Base-by-base conservation (phyloP, 2,888 invertebrate genomes). In the Tigriopus californicus region DNA sequence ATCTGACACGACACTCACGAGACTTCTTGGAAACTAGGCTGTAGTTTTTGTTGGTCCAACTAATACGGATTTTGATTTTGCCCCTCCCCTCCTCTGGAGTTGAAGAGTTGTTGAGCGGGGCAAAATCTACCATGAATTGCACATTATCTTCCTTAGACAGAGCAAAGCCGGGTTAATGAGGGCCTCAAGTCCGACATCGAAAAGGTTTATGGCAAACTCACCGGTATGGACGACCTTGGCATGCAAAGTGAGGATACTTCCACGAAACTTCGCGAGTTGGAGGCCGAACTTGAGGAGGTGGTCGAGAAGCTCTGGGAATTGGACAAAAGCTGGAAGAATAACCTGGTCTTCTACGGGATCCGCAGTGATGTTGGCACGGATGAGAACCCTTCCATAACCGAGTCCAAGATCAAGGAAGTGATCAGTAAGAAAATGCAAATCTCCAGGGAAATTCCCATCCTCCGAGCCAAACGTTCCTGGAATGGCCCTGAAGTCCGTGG, bases 401-500 rank as follows among this genome's bases (percentile, higher is more conserved):
- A 54, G 41, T 33, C 54, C 6, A 54, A 54, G 41, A 40, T 54
- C 18, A 8, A 41, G 15, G 54, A 54, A 22, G 41, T 54, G 1
- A 24, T 54, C 15, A 41, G 11, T 11, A 18, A 41, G n/a, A n/a
- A 54, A 10, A 41, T 54, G 54, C 54, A 41, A 18, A 54, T 54
- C 33, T 41, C 41, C 18, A 8, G 54, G 15, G 54, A 54, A 10
- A 41, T 54, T 2, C 54, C 41, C n/a, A 41, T 54, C 33, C n/a
- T 40, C 13, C n/a, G 54, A 12, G 41, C 41, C 3, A 24, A 40
- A 10, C n/a, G 54, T 8, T 41, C 54, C 10, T 41, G 40, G 40
- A 54, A 54, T 41, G 54, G 54, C 10, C 54, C 54, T 18, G 54
- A 58, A 22, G 47, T 58, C 1, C 20, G 58, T 24, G 58, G 58